Evolutionary conservation across 2,888 invertebrate species (phyloP).

Genomic region (Nasonia oneida): DNA sequence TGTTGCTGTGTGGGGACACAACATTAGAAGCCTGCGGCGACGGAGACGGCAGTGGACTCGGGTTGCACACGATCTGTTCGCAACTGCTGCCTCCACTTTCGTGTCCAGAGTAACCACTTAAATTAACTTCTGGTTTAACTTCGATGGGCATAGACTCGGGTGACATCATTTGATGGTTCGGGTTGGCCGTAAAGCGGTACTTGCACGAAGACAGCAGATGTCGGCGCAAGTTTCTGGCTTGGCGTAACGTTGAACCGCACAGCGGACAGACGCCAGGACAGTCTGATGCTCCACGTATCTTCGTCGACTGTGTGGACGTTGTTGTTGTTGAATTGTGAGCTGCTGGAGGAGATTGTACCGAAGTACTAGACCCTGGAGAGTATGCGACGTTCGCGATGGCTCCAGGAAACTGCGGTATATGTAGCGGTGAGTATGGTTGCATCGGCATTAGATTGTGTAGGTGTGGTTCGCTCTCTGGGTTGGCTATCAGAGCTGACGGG

Average conservation of each 20-base stretch:
- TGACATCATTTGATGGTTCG: constrained; percentile 65
- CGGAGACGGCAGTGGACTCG: constrained; percentile 74
- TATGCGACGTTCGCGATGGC: constrained; percentile 68
- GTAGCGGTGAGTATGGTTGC: constrained; percentile 76
- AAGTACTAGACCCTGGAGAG: constrained; percentile 58
- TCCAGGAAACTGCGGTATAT: constrained; percentile 77
- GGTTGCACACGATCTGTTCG: constrained; percentile 76
- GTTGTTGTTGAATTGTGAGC: constrained; percentile 59
- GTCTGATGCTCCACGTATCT: constrained; percentile 82
- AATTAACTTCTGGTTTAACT: constrained; percentile 75
- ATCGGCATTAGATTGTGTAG: constrained; percentile 75
- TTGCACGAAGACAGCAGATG: constrained; percentile 80
- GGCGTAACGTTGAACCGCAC: constrained; percentile 82
- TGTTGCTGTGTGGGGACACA: constrained; percentile 73
- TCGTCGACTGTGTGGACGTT: constrained; percentile 66
- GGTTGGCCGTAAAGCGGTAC: constrained; percentile 74
- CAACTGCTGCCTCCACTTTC: constrained; percentile 71
- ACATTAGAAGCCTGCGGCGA: constrained; percentile 69
- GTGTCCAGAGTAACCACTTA: constrained; percentile 63
- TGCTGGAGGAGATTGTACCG: constrained; percentile 60
- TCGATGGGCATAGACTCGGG: constrained; percentile 72
- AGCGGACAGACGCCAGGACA: constrained; percentile 83
- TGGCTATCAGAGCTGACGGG: constrained; percentile 60
- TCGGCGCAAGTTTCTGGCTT: constrained; percentile 82
- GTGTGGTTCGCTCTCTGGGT: constrained; percentile 66